Conservation (phyloP, 2,113 vertebrate species). For the Zapus hudsonius region DNA sequence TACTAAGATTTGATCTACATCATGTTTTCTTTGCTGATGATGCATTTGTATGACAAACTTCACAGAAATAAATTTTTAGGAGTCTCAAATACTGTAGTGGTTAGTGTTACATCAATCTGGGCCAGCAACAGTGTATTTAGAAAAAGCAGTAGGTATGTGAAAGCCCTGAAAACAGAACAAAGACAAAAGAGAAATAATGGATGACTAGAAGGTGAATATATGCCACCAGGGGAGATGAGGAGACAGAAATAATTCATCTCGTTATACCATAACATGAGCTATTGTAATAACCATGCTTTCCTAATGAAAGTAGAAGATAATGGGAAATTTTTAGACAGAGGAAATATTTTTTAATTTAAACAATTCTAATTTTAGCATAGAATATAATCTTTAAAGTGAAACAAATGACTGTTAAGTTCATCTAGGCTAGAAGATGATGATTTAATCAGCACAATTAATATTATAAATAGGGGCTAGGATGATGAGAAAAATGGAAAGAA, state of each 20-base stretch:
- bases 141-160: neutral
- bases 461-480: neutral
- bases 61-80: conserved; percentile 21
- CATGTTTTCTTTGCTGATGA: neutral
- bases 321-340: neutral
- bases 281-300: neutral
- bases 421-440: neutral
- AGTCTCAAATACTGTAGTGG: conserved; percentile 67
- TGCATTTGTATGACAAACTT: neutral
- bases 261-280: neutral
- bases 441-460: neutral
- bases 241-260: neutral
- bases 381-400: neutral
- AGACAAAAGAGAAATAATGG: neutral
- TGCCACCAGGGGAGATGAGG: neutral
- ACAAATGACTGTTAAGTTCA: neutral
- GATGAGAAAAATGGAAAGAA: neutral
- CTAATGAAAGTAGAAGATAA: neutral
- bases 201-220: neutral
- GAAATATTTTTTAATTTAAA: neutral
- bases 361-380: neutral
- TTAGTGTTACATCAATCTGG: conserved; percentile 32
- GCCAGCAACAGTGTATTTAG: neutral
- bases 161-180: neutral
- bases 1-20: neutral